Evolutionary conservation across 2,113 vertebrate species (phyloP).

Genomic region (Tachysurus fulvidraco): DNA sequence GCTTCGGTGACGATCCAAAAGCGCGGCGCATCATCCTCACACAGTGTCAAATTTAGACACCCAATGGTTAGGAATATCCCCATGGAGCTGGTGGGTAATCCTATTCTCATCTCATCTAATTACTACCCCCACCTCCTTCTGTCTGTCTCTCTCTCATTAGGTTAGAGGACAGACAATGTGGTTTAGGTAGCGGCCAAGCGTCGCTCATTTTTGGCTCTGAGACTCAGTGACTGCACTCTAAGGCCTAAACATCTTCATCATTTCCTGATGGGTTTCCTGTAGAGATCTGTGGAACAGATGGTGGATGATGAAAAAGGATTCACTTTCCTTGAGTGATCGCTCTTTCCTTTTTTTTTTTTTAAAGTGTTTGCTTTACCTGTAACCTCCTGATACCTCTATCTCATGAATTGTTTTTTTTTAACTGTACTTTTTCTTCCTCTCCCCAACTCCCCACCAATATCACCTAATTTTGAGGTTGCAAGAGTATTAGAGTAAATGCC

Average conservation of each 20-base stretch:
- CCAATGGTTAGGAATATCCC: conserved; percentile 51
- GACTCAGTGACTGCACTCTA: conserved; percentile 44
- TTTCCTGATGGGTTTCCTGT: conserved; percentile 57
- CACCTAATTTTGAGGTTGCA: not conserved
- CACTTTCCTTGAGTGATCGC: conserved; percentile 41
- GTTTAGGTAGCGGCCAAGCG: conserved; percentile 37
- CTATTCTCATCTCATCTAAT: conserved; percentile 49
- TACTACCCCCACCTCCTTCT: conserved; percentile 14
- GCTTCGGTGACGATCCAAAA: conserved; percentile 44
- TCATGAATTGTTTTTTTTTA: conserved; percentile 28
- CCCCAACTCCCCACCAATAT: not conserved
- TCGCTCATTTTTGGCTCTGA: conserved; percentile 25
- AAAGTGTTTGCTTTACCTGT: conserved; percentile 28
- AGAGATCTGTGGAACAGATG: conserved; percentile 63
- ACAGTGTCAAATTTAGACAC: conserved; percentile 55
- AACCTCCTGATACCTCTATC: conserved; percentile 34
- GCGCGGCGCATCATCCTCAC: conserved; percentile 41
- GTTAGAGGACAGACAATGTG: conserved; percentile 42
- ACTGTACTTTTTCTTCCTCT: not conserved
- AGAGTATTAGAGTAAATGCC: not conserved
- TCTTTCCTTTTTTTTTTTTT: conserved; percentile 8
- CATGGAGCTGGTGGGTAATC: conserved; percentile 54
- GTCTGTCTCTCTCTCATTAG: conserved; percentile 22
- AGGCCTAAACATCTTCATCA: conserved; percentile 64
- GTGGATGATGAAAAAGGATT: conserved; percentile 56